Evolutionary conservation across 2,113 vertebrate species (phyloP).

Genomic region (Grus americana): DNA sequence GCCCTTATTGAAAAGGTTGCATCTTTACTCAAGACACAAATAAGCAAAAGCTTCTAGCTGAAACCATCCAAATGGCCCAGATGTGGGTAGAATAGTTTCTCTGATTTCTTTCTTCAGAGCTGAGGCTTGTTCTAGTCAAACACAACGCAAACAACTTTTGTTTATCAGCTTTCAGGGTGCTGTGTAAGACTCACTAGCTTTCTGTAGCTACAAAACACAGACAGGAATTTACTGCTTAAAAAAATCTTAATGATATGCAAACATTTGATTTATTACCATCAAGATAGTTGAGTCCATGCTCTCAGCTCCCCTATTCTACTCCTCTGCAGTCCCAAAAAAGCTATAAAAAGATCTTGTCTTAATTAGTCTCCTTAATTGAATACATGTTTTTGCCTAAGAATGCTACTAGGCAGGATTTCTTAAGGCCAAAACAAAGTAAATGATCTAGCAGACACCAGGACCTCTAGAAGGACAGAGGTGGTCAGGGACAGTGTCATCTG

Average conservation of each 20-base stretch:
- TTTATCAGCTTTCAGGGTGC: background rate
- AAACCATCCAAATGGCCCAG: background rate
- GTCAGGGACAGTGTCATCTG: background rate
- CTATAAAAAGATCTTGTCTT: background rate
- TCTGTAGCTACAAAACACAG: background rate
- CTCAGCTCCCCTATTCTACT: background rate
- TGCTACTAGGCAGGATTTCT: background rate
- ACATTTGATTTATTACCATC: background rate
- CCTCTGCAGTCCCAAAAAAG: background rate
- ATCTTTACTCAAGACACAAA: background rate
- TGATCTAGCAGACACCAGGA: background rate
- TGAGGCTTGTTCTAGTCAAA: background rate
- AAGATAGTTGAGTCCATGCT: background rate
- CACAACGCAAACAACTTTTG: background rate
- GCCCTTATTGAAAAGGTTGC: background rate
- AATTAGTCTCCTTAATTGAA: background rate
- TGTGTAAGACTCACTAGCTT: background rate
- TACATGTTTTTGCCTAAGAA: background rate
- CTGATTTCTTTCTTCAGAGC: background rate
- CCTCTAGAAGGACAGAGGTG: background rate
- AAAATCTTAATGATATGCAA: background rate
- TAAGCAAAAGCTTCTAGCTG: background rate
- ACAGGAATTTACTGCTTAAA: conserved; percentile 11
- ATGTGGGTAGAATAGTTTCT: background rate
- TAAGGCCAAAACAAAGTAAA: background rate